These are phyloP conservation scores for Sinodicranocentrus sp. DNA, from an alignment of 2,888 invertebrate genomes.

Conservation along the genomic window DNA sequence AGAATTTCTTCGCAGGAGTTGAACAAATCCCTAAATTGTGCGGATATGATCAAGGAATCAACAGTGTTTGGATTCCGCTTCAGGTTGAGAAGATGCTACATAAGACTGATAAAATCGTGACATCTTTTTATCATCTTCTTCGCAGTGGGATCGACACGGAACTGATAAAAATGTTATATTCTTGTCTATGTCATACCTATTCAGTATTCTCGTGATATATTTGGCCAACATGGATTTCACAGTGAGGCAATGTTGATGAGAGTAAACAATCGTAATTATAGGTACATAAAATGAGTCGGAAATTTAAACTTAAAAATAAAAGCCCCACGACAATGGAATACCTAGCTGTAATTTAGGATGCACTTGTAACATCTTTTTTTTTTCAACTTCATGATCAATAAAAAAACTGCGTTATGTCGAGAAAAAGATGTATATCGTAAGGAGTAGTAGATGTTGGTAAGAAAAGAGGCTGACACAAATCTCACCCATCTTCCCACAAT, in stretches of 20 bases:
- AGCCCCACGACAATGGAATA: neutral
- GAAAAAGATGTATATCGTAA: too few relatives aligned
- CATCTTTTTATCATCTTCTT: conserved; percentile 14
- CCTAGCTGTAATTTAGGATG: neutral
- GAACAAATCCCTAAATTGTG: neutral
- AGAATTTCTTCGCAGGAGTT: too few relatives aligned
- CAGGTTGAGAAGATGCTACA: neutral
- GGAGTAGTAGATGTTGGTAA: too few relatives aligned
- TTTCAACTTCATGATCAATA: neutral
- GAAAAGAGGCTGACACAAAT: neutral
- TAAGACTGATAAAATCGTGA: conserved; percentile 30
- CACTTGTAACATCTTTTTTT: neutral
- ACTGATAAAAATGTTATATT: conserved; percentile 4
- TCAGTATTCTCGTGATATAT: neutral
- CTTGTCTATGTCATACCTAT: neutral
- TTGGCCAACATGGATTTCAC: neutral
- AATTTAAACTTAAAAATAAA: neutral
- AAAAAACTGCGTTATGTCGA: too few relatives aligned
- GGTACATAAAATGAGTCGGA: neutral
- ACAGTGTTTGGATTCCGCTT: neutral
- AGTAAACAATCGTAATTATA: neutral
- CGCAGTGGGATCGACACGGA: conserved; percentile 24
- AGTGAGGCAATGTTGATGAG: neutral
- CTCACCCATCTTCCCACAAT: neutral
- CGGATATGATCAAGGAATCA: neutral